Evolutionary conservation across 2,888 invertebrate species (phyloP), one percentile per base, ranked within the genome.

Genomic region (Pammene fasciana): DNA sequence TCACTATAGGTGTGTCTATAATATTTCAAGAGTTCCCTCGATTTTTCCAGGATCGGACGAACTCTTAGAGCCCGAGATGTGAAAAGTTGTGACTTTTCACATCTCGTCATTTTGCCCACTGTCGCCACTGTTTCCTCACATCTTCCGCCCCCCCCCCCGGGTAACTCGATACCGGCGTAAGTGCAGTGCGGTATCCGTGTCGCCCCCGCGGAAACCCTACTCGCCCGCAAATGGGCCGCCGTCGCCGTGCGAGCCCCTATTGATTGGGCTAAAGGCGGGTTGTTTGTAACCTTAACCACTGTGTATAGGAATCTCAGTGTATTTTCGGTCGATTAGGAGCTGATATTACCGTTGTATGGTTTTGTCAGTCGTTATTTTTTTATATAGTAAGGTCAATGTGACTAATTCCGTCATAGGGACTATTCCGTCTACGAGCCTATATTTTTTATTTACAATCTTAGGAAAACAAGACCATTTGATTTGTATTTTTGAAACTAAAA

Each of bases 131-230:
- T 66, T 16, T 4, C 5, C 6, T 48, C 10, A 67, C 64, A 5
- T 73, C 75, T 67, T 71, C 60, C 60, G 50, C 65, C 74, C 67
- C 64, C 65, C 74, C 67, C 64, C 67, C 0, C 52, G 48, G 45
- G 71, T 79, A 82, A 84, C 79, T 75, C 76, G 74, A 83, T 76
- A 75, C 78, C 75, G 75, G 73, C 74, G 75, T 81, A 79, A 84
- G 82, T 84, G 83, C 82, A 77, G 75, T 77, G 75, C 76, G 78
- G 79, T 80, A 78, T 82, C 77, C 74, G 72, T 78, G 73, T 61
- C 75, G 36, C 50, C 45, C 70, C 67, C 46, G 41, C 72, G 56
- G 72, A 43, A 68, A 48, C 61, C 60, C 16, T 34, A 41, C 60
- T 6, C 46, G 46, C 61, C 61, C 11, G 48, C 48, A 48, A 61